These are phyloP conservation scores for Bhutanitis thaidina DNA, from an alignment of 2,888 invertebrate species.

Conservation along the genomic window DNA sequence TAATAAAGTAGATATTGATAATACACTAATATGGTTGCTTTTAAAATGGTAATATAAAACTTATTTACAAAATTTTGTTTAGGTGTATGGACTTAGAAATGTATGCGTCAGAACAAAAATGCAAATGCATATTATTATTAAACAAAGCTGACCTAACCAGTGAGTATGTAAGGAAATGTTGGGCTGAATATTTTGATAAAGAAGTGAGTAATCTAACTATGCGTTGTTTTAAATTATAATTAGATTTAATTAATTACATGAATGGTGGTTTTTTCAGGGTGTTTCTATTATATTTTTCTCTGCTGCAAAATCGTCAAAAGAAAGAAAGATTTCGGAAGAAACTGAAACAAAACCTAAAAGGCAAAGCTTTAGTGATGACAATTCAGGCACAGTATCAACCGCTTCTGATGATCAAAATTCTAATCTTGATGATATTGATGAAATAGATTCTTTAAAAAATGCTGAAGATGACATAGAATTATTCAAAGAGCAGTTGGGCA, in stretches of 20 bases:
- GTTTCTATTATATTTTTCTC: slow-evolving; percentile 94
- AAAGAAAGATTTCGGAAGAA: slow-evolving; percentile 64
- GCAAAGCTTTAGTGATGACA: slow-evolving; percentile 17
- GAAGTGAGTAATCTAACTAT: slow-evolving; percentile 46
- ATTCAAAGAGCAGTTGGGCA: slow-evolving; percentile 71
- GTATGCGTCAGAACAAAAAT: slow-evolving; percentile 67
- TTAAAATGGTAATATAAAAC: too few species aligned
- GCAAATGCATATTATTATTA: slow-evolving; percentile 88
- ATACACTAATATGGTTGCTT: too few species aligned
- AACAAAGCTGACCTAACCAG: slow-evolving; percentile 98
- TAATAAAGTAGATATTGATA: too few species aligned
- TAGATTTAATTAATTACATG: not conserved
- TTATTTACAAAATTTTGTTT: too few species aligned
- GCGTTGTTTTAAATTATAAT: too few species aligned
- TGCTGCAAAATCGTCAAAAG: slow-evolving; percentile 83
- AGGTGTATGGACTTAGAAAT: slow-evolving; percentile 94
- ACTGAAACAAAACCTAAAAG: slow-evolving; percentile 32
- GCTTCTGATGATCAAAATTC: slow-evolving; percentile 46
- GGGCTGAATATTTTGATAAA: slow-evolving; percentile 91
- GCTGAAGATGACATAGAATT: slow-evolving; percentile 65
- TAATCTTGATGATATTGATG: slow-evolving; percentile 32
- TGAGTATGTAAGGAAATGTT: slow-evolving; percentile 86
- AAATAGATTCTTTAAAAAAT: slow-evolving; percentile 40
- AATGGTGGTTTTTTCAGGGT: slow-evolving; percentile 51
- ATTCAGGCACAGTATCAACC: slow-evolving; percentile 47